Conservation (phyloP, 1,140 invertebrate species). For the Ceratosolen fusciceps region DNA sequence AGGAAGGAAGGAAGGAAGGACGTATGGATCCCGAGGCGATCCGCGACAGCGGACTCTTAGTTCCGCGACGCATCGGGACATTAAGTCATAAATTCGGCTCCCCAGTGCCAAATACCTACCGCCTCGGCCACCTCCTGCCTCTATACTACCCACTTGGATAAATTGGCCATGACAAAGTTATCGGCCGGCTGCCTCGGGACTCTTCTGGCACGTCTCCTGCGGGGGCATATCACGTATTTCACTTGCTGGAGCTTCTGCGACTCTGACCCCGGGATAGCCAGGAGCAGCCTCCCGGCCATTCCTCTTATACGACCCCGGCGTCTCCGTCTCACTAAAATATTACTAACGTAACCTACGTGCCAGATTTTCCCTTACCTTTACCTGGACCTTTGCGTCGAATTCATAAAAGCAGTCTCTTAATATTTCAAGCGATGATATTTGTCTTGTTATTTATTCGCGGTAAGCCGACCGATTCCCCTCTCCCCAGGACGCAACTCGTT, state of each 20-base stretch:
- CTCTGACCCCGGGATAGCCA: background rate
- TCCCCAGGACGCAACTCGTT: no score
- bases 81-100: constrained; percentile 69
- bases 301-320: no score
- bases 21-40: background rate
- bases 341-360: no score
- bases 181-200: constrained; percentile 54
- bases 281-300: no score
- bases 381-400: no score
- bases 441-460: no score
- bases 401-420: no score
- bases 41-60: background rate
- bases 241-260: constrained; percentile 45
- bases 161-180: constrained; percentile 73
- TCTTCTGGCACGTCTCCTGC: constrained; percentile 31
- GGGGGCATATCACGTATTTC: constrained; percentile 55
- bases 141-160: constrained; percentile 72
- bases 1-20: no score
- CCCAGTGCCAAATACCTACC: constrained; percentile 67
- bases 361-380: no score
- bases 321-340: no score
- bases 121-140: constrained; percentile 52
- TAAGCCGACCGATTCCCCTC: no score
- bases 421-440: no score
- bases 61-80: constrained; percentile 48